A percentile compares a stretch with the other conserved stretches of the same genome.
phyloP scores from a whole-genome alignment of 2,113 vertebrate genomes.

The Mugil cephalus region DNA sequence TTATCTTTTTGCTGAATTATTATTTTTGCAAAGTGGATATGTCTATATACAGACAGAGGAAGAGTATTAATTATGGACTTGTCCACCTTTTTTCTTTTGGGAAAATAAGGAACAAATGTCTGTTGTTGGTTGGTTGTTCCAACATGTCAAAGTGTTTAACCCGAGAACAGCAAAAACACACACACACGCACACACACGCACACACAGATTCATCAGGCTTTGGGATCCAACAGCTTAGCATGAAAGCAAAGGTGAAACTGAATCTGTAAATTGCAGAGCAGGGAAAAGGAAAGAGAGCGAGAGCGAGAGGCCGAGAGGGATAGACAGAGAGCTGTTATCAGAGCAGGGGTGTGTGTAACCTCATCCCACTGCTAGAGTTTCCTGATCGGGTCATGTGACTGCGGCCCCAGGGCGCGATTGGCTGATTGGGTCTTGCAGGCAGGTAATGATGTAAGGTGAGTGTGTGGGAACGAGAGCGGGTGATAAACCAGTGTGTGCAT shows the following conservation, averaged over 20 bases:
- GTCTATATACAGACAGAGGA: background rate
- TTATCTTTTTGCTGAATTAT: too few relatives aligned
- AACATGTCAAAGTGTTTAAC: conserved; percentile 55
- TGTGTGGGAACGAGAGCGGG: conserved; percentile 98
- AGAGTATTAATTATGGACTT: background rate
- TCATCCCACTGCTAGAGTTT: conserved; percentile 94
- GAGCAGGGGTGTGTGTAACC: conserved; percentile 92
- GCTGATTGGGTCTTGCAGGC: conserved; percentile 88
- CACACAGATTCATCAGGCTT: conserved; percentile 85
- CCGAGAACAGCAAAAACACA: conserved; percentile 43
- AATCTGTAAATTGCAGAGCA: conserved; percentile 99
- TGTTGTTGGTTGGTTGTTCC: conserved; percentile 23
- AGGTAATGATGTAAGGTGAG: conserved; percentile 99
- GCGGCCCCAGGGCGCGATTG: conserved; percentile 85
- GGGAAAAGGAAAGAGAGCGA: conserved; percentile 74
- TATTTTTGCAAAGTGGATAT: too few relatives aligned
- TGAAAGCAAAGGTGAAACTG: conserved; percentile 98
- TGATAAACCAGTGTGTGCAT: conserved; percentile 82
- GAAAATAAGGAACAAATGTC: conserved; percentile 2
- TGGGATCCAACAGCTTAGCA: conserved; percentile 91
- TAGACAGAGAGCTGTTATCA: conserved; percentile 92
- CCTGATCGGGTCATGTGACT: conserved; percentile 96
- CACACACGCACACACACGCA: conserved; percentile 47
- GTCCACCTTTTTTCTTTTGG: background rate
- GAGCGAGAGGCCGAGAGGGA: conserved; percentile 52